Percentiles rank a stretch among this genome's conserved stretches.
phyloP scores from a whole-genome alignment of 2,113 vertebrate species.

The Scortum barcoo region DNA sequence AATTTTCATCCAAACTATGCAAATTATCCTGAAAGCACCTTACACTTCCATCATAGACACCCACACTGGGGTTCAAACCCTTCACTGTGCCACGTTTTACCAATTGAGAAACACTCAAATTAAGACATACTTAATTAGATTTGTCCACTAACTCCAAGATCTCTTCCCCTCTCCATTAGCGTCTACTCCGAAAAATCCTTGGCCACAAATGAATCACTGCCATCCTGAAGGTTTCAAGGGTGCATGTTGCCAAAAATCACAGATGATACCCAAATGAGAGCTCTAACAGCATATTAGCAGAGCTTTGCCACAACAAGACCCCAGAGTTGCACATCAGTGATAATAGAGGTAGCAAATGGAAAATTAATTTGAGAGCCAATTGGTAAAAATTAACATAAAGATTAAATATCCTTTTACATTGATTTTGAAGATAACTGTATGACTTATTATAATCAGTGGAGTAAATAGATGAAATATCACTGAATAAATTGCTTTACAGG shows the following conservation, averaged over 20 bases:
- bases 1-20: not conserved
- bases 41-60: slow-evolving; percentile 4
- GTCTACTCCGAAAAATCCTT: slow-evolving; percentile 53
- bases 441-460: not conserved
- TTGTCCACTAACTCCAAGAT: slow-evolving; percentile 44
- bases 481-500: slow-evolving; percentile 15
- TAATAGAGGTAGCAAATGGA: not conserved
- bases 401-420: slow-evolving; percentile 3
- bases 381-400: not conserved
- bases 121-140: slow-evolving; percentile 62
- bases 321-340: slow-evolving; percentile 27
- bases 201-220: slow-evolving; percentile 42
- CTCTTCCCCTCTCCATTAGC: slow-evolving; percentile 56
- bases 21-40: slow-evolving; percentile 40
- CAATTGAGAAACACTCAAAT: slow-evolving; percentile 39
- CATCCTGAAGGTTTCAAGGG: slow-evolving; percentile 43
- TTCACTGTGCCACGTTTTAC: slow-evolving; percentile 45
- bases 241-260: slow-evolving; percentile 30
- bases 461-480: not conserved
- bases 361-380: slow-evolving; percentile 11
- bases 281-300: slow-evolving; percentile 33
- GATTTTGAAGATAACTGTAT: not conserved
- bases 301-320: slow-evolving; percentile 51
- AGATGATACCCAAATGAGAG: slow-evolving; percentile 39
- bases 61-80: slow-evolving; percentile 40